Percentiles rank a stretch among this genome's conserved stretches.
Conservation (phyloP, 2,888 invertebrate genomes). For the Crioceris asparagi region DNA sequence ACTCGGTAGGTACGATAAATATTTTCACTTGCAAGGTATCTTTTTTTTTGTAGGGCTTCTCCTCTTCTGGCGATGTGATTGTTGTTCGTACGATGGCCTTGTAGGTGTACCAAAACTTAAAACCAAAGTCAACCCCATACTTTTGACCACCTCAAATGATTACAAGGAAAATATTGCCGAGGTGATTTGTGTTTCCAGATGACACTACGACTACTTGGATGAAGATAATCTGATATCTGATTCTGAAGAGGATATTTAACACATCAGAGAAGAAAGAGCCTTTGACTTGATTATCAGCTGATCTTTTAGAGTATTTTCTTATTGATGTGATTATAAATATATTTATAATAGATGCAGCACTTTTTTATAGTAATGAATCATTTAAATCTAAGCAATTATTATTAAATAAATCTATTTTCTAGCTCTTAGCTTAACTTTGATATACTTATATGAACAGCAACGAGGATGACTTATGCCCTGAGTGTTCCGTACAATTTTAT, state of each 20-base stretch:
- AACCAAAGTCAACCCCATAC: constrained; percentile 16
- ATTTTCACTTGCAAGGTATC: background rate
- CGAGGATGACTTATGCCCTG: too few relatives aligned
- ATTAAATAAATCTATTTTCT: too few relatives aligned
- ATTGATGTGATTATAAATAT: too few relatives aligned
- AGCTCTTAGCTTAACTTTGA: too few relatives aligned
- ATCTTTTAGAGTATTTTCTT: too few relatives aligned
- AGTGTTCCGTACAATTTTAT: too few relatives aligned
- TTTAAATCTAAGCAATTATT: too few relatives aligned
- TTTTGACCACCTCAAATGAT: constrained; percentile 19
- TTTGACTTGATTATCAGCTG: too few relatives aligned
- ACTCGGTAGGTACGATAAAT: background rate
- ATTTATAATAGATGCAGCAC: too few relatives aligned
- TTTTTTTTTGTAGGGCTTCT: constrained; percentile 28
- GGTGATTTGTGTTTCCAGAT: constrained; percentile 51
- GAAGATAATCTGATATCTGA: constrained; percentile 28
- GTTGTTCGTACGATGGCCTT: constrained; percentile 33
- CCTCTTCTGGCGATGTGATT: constrained; percentile 35
- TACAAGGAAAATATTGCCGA: constrained; percentile 41
- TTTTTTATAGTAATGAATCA: too few relatives aligned
- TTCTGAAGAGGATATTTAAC: constrained; percentile 26
- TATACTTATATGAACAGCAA: too few relatives aligned
- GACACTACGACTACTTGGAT: constrained; percentile 32
- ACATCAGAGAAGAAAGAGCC: background rate
- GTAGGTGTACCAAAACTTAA: constrained; percentile 17